These are phyloP conservation scores for Uria aalge DNA, from an alignment of 2,113 vertebrate species.

Conservation along the genomic window DNA sequence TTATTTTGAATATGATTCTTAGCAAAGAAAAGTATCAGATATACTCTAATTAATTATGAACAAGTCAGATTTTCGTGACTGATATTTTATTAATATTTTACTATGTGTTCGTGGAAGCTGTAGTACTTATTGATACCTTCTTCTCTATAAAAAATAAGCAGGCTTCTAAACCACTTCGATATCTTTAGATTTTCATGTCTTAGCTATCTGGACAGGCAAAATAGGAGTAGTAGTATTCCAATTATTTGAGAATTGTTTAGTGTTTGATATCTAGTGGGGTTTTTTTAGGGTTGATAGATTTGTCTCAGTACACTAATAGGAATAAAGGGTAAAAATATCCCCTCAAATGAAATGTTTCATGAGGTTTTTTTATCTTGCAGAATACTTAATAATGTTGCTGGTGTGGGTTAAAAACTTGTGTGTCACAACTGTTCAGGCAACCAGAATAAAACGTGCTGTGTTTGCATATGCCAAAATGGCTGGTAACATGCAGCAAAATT, in stretches of 20 bases:
- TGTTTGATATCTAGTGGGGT: neutral
- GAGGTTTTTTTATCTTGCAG: neutral
- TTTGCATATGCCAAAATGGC: neutral
- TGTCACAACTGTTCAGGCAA: neutral
- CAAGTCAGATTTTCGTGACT: neutral
- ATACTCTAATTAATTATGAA: constrained; percentile 23
- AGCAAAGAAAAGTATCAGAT: neutral
- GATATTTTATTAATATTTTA: constrained; percentile 46
- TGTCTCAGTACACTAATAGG: neutral
- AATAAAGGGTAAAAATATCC: neutral
- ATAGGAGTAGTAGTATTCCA: neutral
- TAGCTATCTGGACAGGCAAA: neutral
- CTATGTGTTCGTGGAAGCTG: neutral
- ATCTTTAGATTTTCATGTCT: neutral
- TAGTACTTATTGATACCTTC: neutral
- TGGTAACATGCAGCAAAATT: neutral
- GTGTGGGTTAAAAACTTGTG: neutral
- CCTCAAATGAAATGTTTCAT: neutral
- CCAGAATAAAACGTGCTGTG: neutral
- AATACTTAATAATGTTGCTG: neutral
- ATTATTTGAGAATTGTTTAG: neutral
- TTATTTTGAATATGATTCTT: constrained; percentile 33
- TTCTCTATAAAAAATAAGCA: constrained; percentile 8
- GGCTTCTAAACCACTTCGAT: neutral
- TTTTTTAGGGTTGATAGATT: neutral